Evolutionary conservation across 2,113 vertebrate genomes (phyloP), one percentile per base, ranked within the genome.

Genomic region (Coreoperca whiteheadi): DNA sequence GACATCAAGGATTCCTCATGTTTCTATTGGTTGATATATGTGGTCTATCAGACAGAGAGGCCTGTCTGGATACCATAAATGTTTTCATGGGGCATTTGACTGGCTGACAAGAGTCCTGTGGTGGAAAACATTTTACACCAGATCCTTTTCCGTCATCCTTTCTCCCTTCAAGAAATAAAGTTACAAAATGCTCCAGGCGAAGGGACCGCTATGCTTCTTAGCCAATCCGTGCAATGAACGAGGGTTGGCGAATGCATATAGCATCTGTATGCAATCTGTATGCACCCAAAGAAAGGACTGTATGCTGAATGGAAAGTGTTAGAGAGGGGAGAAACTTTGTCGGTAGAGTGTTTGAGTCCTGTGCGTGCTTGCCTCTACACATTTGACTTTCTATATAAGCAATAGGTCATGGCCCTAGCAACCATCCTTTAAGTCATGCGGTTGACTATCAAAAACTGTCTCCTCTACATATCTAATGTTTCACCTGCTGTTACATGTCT

Each of bases 201-300:
- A 60, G 77, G 64, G 85, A 75, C 75, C 4, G 7, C 81, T 54
- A 54, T 79, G 7, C 74, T 70, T 63, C 50, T 82, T 30, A 87
- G 86, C 90, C 91, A 95, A 94, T 95, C 89, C 84, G 65, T 86
- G 69, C 28, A 8, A 61, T 66, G 88, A 71, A 66, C 18, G 1
- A 10, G 0, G 28, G 83, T 90, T 83, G 91, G 82, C 70, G 89
- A 80, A 76, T 72, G 64, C 73, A 48, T 32, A 43, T 14, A 63
- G 61, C 91, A 89, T 93, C 81, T 92, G 90, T 80, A 53, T 82
- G 78, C 84, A 90, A 86, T 92, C 60, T 72, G 56, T 56, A 21
- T 64, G 41, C 5, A 41, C 18, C 14, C 56, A 79, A 28, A 69
- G 59, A 48, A 34, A 54, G 53, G 68, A 64, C 20, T 15, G 30